A percentile compares a stretch with the other conserved stretches of the same genome.
These are phyloP conservation scores for Glaucomys volans DNA, from an alignment of 2,113 vertebrate genomes.

Conservation along the genomic window DNA sequence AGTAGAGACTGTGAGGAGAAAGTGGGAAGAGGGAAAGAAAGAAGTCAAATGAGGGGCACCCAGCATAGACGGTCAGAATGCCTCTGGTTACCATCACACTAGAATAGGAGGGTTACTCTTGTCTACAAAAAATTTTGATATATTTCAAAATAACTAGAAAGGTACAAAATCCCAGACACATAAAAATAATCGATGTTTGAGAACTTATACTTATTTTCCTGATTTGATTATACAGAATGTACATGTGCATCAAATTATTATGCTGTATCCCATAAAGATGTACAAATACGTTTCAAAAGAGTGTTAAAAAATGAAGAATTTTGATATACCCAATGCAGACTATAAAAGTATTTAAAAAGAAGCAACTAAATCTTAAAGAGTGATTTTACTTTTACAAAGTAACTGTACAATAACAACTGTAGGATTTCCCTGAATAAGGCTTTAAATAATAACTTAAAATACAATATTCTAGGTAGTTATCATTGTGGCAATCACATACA, in stretches of 20 bases:
- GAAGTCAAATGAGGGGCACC: background rate
- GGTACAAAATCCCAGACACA: background rate
- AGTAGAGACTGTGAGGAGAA: background rate
- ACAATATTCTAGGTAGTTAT: background rate
- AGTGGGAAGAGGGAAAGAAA: background rate
- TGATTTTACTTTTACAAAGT: background rate
- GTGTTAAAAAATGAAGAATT: background rate
- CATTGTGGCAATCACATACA: background rate
- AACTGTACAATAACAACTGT: background rate
- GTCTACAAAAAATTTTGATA: background rate
- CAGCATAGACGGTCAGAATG: background rate
- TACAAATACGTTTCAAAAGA: background rate
- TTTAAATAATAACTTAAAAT: background rate
- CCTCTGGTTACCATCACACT: no score
- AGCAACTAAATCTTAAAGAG: background rate
- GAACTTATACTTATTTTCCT: background rate
- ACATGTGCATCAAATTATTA: background rate
- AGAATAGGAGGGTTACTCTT: background rate
- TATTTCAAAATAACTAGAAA: background rate
- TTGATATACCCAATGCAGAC: background rate
- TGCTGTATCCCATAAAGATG: background rate
- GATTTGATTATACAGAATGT: no score
- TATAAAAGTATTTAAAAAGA: background rate
- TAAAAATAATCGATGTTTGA: background rate
- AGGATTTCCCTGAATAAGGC: background rate